A percentile compares a stretch with the other conserved stretches of the same genome.
Evolutionary conservation across 2,888 invertebrate species (phyloP).

Genomic region (Schizaphis graminum): DNA sequence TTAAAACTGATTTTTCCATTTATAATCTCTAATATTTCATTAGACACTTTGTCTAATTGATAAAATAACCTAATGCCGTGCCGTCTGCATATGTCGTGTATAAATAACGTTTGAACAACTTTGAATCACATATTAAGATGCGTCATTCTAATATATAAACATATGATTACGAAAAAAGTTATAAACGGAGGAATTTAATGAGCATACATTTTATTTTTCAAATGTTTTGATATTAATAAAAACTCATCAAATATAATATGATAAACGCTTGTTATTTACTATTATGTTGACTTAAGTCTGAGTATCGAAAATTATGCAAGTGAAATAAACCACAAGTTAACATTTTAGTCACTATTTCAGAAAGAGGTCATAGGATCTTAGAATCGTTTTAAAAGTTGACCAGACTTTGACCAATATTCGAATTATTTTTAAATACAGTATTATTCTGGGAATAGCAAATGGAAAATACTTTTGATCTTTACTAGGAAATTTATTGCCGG

Average conservation of each 20-base stretch:
- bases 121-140: too few relatives aligned
- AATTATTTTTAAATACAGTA: neutral
- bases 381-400: neutral
- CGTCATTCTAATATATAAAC: neutral
- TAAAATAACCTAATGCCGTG: neutral
- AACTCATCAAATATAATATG: neutral
- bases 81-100: too few relatives aligned
- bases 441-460: neutral
- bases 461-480: conserved; percentile 39
- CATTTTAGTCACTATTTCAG: neutral
- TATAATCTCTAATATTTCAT: neutral
- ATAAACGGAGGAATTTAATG: neutral
- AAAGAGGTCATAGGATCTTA: neutral
- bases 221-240: neutral
- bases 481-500: neutral
- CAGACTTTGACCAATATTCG: neutral
- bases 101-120: too few relatives aligned
- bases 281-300: neutral
- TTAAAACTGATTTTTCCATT: neutral
- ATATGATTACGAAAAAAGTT: neutral
- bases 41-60: neutral
- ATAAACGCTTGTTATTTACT: neutral
- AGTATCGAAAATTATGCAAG: neutral
- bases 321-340: neutral
- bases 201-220: neutral